Base-by-base conservation (phyloP, 2,797 vertebrate species). In the Gorsachius magnificus region DNA sequence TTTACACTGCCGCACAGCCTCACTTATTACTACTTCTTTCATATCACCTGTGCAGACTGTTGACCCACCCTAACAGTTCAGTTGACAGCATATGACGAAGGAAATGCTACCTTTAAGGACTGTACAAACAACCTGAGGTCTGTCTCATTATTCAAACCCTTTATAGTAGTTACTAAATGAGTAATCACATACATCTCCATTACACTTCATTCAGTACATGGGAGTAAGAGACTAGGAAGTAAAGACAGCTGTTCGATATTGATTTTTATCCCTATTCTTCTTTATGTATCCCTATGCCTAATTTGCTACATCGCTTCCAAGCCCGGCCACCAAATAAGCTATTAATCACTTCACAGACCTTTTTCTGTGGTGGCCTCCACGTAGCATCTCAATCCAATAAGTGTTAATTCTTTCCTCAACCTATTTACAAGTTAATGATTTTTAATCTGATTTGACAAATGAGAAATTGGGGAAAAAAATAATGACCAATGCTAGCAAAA, bases 191-290 rank as follows among this genome's bases (percentile, higher is more conserved):
- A 77, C n/a, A 86, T 95, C 92, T 92, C 84, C 87, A 93, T 91
- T 91, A 88, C 17, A 16, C 76, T 81, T 95, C 90, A 76, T 88
- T 95, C 94, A 88, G 61, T 64, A 72, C 61, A 66, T 2, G 10
- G 45, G 82, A 94, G 75, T 63, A 81, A 41, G 87, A 90, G 82
- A 88, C 63, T 53, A 76, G 87, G 87, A 96, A 96, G 79, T 83
- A 63, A 93, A 95, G 87, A 96, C 95, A 97, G 96, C 89, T 97
- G 97, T 85, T 96, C 90, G 56, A 86, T 96, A 96, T 97, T 96
- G 96, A 97, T 96, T 96, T 97, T 96, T 95, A 92, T 76, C 90
- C 69, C 69, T 46, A 86, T 92, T 94, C 72, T 85, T 94, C 84
- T 95, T 95, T 83, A 87, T 79, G 76, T 76, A 91, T 57, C 79